Evolutionary conservation across 1,140 invertebrate species (phyloP), one percentile per base, ranked within the genome.

Genomic region (Diplogasteroides magnus): DNA sequence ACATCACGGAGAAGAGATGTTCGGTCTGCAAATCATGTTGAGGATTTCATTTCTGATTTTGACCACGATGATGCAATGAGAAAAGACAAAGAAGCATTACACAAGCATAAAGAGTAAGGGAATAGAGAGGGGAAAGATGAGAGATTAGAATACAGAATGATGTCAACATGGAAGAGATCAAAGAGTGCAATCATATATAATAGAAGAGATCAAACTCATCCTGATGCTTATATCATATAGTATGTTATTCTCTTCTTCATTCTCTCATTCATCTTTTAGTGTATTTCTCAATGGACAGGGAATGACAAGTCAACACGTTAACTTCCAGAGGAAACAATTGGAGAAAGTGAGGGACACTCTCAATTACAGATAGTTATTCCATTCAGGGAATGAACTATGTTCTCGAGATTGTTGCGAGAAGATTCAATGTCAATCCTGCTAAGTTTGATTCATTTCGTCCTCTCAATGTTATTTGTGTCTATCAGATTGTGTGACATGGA

Each of bases 251-350:
- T n/a, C n/a, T n/a, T n/a, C n/a, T n/a, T n/a, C n/a, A n/a, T n/a
- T n/a, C n/a, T n/a, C n/a, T n/a, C n/a, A n/a, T n/a, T n/a, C n/a
- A 26, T 19, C 65, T 73, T 62, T 72, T 77, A 76, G 71, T 68
- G 74, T 73, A 13, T 77, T 77, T 67, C 66, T 77, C 37, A 77
- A 77, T 64, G 76, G 76, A 25, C 73, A 78, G 28, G 76, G 76
- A 56, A 76, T 78, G 67, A 71, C 76, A 26, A 68, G 77, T 55
- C 74, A 76, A 28, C 66, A 64, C 67, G 60, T 77, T n/a, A 67
- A 73, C 37, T 77, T 77, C 64, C 59, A 74, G 29, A 69, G 66
- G 48, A 73, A 75, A 63, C 76, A 77, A 55, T 32, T 77, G 23
- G 67, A 78, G 61, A 76, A 75, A 60, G 76, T n/a, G n/a, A n/a